Evolutionary conservation across 2,113 vertebrate genomes (phyloP).

Genomic region (Butastur rufipennis): DNA sequence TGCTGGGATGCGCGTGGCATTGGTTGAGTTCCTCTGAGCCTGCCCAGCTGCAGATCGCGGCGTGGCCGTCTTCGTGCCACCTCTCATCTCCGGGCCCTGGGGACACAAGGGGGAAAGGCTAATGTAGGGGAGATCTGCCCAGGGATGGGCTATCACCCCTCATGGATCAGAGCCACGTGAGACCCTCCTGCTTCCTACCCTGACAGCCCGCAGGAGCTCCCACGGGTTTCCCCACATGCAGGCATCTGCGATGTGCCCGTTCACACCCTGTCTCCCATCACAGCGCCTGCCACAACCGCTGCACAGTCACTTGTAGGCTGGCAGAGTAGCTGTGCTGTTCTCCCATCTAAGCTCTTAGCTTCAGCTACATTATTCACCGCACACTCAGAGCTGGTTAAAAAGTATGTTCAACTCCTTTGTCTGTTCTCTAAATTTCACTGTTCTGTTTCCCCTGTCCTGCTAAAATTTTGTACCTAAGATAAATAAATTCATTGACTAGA

Average conservation of each 20-base stretch:
- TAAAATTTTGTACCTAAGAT: not conserved
- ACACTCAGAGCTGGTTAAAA: not conserved
- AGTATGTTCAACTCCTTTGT: not conserved
- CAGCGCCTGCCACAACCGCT: no score
- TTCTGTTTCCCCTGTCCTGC: not conserved
- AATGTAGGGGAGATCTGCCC: not conserved
- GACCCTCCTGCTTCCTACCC: not conserved
- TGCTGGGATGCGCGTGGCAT: conserved; percentile 81
- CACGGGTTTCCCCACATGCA: accelerated
- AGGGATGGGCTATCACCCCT: not conserved
- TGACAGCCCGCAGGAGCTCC: not conserved
- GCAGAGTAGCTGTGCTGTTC: not conserved
- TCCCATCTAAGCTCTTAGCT: not conserved
- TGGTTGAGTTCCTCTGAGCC: conserved; percentile 76
- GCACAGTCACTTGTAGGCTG: not conserved
- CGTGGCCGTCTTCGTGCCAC: conserved; percentile 65
- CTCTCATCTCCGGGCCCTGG: conserved; percentile 69
- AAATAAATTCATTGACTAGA: not conserved
- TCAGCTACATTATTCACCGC: not conserved
- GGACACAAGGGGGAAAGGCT: not conserved
- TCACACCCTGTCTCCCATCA: accelerated
- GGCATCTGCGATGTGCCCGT: accelerated
- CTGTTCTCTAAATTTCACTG: not conserved
- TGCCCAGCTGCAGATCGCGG: conserved; percentile 58
- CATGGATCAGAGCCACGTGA: accelerated